Conservation (phyloP, 2,797 vertebrate genomes). For the Capromys pilorides region DNA sequence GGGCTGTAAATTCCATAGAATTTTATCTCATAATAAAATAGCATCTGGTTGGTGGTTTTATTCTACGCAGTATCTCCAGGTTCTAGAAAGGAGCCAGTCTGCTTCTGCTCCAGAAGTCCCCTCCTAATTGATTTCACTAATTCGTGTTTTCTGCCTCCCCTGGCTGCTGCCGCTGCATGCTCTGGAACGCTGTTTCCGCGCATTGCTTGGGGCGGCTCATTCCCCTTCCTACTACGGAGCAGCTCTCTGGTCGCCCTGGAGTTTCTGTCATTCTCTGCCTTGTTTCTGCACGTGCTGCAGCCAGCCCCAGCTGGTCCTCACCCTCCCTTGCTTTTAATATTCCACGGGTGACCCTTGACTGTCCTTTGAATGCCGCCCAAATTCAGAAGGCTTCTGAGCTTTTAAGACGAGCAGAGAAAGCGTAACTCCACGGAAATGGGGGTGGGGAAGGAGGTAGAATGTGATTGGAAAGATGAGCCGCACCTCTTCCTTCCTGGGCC, state of each 20-base stretch:
- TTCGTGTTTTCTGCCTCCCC: background rate
- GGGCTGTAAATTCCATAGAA: constrained; percentile 28
- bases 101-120: constrained; percentile 48
- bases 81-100: constrained; percentile 45
- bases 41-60: constrained; percentile 57
- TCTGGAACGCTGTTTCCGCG: background rate
- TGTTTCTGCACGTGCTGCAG: background rate
- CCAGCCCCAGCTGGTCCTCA: constrained; percentile 2
- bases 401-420: constrained; percentile 71
- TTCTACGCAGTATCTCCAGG: background rate
- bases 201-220: background rate
- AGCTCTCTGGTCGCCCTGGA: background rate
- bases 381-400: constrained; percentile 78
- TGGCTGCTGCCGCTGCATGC: background rate
- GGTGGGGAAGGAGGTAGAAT: constrained; percentile 47
- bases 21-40: constrained; percentile 56
- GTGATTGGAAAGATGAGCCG: constrained; percentile 76
- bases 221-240: background rate
- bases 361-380: constrained; percentile 75
- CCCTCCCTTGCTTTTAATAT: constrained; percentile 75
- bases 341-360: constrained; percentile 76
- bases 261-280: constrained; percentile 41
- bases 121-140: constrained; percentile 66
- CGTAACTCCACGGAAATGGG: constrained; percentile 73
- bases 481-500: constrained; percentile 63